Evolutionary conservation across 2,888 invertebrate genomes (phyloP).

Genomic region (Apeira syringaria): DNA sequence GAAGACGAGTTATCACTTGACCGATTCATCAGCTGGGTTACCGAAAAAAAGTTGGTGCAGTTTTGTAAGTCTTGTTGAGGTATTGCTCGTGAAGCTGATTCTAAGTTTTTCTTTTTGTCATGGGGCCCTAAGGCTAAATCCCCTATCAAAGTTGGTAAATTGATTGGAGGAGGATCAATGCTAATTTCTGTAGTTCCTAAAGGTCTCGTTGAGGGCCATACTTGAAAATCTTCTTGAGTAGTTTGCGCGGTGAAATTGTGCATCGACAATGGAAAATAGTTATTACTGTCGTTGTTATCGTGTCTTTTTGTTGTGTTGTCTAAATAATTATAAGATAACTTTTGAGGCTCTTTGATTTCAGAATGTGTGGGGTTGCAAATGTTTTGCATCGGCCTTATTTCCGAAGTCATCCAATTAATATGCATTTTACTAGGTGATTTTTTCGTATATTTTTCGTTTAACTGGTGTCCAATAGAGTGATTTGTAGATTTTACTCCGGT

Average conservation of each 20-base stretch:
- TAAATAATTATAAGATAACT: conserved; percentile 52
- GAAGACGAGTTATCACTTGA: conserved; percentile 63
- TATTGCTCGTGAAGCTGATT: conserved; percentile 48
- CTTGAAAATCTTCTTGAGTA: conserved; percentile 68
- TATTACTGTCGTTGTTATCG: conserved; percentile 56
- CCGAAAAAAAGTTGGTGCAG: conserved; percentile 73
- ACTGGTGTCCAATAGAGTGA: conserved; percentile 46
- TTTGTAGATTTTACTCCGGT: conserved; percentile 51
- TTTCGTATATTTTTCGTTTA: conserved; percentile 68
- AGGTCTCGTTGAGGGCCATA: conserved; percentile 71
- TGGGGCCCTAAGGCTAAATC: conserved; percentile 76
- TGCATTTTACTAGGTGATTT: conserved; percentile 76
- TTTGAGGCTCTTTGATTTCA: conserved; percentile 58
- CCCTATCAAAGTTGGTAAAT: conserved; percentile 73
- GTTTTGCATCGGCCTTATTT: conserved; percentile 68
- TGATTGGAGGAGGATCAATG: conserved; percentile 76
- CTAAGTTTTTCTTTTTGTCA: conserved; percentile 68
- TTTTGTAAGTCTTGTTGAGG: conserved; percentile 64
- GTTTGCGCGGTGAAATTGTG: conserved; percentile 67
- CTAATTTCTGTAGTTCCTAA: conserved; percentile 75
- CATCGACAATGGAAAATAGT: conserved; percentile 72
- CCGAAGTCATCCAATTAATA: conserved; percentile 80
- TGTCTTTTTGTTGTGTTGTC: conserved; percentile 58
- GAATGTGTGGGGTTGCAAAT: conserved; percentile 53
- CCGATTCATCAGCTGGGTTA: conserved; percentile 76